Percentiles rank a stretch among this genome's conserved stretches.
Conservation (phyloP, 2,113 vertebrate species). For the Ochotona princeps region DNA sequence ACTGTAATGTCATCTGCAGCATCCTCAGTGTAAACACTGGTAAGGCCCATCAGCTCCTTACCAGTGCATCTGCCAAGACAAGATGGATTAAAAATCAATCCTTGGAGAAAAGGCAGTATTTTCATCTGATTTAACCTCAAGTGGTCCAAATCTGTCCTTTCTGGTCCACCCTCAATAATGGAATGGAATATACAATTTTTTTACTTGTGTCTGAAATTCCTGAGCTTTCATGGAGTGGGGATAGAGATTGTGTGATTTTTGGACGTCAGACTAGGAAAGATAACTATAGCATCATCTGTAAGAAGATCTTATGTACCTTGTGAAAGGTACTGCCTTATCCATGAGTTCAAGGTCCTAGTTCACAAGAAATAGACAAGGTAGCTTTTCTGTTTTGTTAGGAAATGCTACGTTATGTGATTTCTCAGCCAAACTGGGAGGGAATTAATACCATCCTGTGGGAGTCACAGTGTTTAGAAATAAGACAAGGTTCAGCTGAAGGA, state of each 20-base stretch:
- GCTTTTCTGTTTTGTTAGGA: slow-evolving; percentile 36
- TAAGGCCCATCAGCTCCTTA: slow-evolving; percentile 24
- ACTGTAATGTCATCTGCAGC: slow-evolving; percentile 26
- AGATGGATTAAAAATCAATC: slow-evolving; percentile 65
- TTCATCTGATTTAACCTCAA: slow-evolving; percentile 1
- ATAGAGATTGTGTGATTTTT: not conserved
- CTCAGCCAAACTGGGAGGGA: not conserved
- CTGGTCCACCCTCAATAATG: not conserved
- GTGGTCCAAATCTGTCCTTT: not conserved
- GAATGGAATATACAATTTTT: not conserved
- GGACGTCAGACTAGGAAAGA: not conserved
- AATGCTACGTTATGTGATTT: slow-evolving; percentile 34
- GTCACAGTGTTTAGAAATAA: slow-evolving; percentile 53
- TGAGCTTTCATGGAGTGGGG: not conserved
- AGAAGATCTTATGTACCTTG: not conserved
- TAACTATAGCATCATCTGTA: not conserved
- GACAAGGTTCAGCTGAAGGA: slow-evolving; percentile 12
- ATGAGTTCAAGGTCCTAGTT: slow-evolving; percentile 33
- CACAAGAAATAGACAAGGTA: not conserved
- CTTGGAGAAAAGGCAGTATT: slow-evolving; percentile 6
- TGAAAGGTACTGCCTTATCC: slow-evolving; percentile 24
- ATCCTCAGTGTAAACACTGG: slow-evolving; percentile 33
- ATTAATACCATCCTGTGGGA: slow-evolving; percentile 33
- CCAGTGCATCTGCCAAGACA: not conserved
- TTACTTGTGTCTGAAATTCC: not conserved